phyloP scores from a whole-genome alignment of 2,113 vertebrate species.

The Panthera leo region DNA sequence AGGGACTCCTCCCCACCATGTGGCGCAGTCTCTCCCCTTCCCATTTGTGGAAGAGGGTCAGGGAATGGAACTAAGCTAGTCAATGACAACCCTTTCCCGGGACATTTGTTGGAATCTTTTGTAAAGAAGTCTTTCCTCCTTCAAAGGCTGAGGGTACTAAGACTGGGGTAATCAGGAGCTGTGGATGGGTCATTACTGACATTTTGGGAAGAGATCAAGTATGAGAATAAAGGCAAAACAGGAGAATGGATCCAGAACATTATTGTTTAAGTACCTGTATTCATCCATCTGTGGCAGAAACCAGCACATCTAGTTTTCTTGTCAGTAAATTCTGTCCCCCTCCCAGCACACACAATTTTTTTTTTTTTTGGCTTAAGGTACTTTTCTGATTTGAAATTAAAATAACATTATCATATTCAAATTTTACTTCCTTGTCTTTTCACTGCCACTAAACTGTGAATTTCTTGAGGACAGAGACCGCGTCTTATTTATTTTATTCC shows the following conservation, averaged over 20 bases:
- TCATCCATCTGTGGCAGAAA: background rate
- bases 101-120: background rate
- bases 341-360: background rate
- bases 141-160: background rate
- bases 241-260: background rate
- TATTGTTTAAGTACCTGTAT: background rate
- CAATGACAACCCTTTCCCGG: background rate
- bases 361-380: background rate
- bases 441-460: background rate
- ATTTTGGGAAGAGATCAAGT: background rate
- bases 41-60: background rate
- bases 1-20: background rate
- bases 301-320: background rate
- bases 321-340: background rate
- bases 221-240: background rate
- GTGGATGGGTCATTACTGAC: background rate
- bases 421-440: background rate
- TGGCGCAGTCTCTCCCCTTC: rapidly evolving
- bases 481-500: background rate
- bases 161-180: background rate
- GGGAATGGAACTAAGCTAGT: background rate
- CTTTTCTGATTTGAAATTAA: background rate
- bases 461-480: background rate
- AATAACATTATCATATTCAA: background rate
- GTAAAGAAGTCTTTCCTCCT: background rate